Evolutionary conservation across 1,140 invertebrate species (phyloP), one percentile per base, ranked within the genome.

Genomic region (Odontomachus brunneus): DNA sequence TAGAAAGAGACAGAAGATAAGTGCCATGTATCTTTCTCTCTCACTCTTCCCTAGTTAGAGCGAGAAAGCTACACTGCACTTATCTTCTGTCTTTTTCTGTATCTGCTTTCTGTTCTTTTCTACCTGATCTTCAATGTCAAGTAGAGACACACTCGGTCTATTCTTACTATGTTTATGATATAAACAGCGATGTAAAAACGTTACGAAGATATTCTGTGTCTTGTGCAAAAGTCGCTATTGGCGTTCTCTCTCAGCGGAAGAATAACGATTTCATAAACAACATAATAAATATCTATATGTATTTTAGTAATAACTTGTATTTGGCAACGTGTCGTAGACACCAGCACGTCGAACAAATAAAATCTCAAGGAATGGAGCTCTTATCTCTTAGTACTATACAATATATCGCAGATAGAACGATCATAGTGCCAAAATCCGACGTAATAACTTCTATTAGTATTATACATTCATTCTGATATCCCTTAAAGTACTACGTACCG

Each of bases 231-330:
- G 29, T 33, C 29, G 29, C 9, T 44, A 44, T 7, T 7, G 38
- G 9, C 38, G 3, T 44, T 44, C 38, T 3, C 2, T 33, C n/a
- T 33, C 29, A 11, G 38, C 9, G 38, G 38, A 62, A 51, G 53
- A 66, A 74, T n/a, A 22, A 51, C 7, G 38, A 26, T n/a, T 51
- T 81, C 67, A 63, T 74, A 66, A 60, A 84, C 48, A 72, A 53
- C 15, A 72, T 78, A 84, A 88, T 86, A 75, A 73, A 88, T 86
- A 81, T 62, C 22, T 57, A n/a, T 72, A 59, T 75, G 63, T 88
- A 87, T 82, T 88, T 82, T 38, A 71, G 57, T 83, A 87, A 86
- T 76, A 69, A 78, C n/a, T 78, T 80, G 57, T 88, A 88, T 88
- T 88, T 88, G 86, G 78, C 87, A 88, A 87, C 71, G 17, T 84